Base-by-base conservation (phyloP, 2,888 invertebrate genomes). In the Campoplex capitator region DNA sequence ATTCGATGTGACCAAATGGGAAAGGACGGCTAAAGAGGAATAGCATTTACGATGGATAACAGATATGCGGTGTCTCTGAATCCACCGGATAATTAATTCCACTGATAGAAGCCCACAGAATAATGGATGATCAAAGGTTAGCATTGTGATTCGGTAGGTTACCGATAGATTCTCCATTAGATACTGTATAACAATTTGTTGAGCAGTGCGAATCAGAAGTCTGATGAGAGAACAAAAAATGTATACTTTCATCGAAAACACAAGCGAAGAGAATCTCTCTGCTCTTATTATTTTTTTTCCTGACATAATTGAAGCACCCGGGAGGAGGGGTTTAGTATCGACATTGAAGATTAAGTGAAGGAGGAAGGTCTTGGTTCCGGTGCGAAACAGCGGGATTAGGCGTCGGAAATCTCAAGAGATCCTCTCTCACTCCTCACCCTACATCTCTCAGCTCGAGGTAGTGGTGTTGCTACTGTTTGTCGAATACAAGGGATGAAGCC, bases 371-470 rank as follows among this genome's bases (percentile, higher is more conserved):
- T 84, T 75, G 82, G 82, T 81, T 78, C 78, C 84, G 78, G 78
- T 45, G 71, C 58, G 88, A 90, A 88, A 88, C 90, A 91, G 89
- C 88, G 89, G 82, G 91, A 91, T 92, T 91, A 91, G 85, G 84
- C 89, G 84, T 74, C 82, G 85, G 82, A 90, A 92, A 92, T 90
- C 91, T 86, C 76, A 70, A 87, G 89, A 90, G 89, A 90, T 92
- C 88, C 89, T 88, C 71, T 80, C 56, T 80, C 56, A 81, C 77
- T 65, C 78, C 87, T 78, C 62, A 67, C 65, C 35, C 67, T 45
- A n/a, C 67, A 51, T 48, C 23, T 48, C 62, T 48, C 51, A 51
- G 28, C 35, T 68, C 48, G 74, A 6, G 83, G 71, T 56, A 45
- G 67, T 67, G 32, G 48, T 8, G 32, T 71, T 70, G 62, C 76